Evolutionary conservation across 2,888 invertebrate species (phyloP), one percentile per base, ranked within the genome.

Genomic region (Augiades crinisus): DNA sequence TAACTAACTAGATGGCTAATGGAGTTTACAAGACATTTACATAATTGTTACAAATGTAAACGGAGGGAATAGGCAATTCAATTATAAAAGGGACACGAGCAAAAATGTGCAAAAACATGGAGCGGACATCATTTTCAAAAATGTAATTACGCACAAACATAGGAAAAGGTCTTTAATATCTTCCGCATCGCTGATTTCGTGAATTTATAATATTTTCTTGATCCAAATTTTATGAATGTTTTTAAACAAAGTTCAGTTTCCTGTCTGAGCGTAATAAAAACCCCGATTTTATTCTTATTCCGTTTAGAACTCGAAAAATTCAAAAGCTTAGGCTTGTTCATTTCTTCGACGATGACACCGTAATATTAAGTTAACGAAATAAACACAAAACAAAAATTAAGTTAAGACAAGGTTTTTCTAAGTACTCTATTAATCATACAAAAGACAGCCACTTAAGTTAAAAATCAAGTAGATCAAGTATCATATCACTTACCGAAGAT

Each of bases 401-500:
- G 5, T 4, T n/a, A 27, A 3, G 4, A 3, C 27, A 27, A 1
- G 27, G 2, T 8, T 27, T 10, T 10, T 27, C 27, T 10, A 3
- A 12, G 12, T 12, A 1, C 5, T 30, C 12, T 12, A 5, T 30
- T 30, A 30, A 30, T 12, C 30, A 12, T 30, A 5, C 5, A 30
- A 12, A 5, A 19, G 30, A 12, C 12, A 12, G 30, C 12, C 30
- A 30, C 5, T 10, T 10, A 30, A 12, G 30, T 12, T 30, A 30
- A 52, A 55, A 49, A 38, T 14, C 47, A 52, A 49, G 53, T 50
- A 56, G 51, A 45, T 38, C 58, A 58, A 55, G 59, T 59, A 45
- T 41, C 58, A 56, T 53, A 59, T 58, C 64, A 81, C 82, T 82
- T 76, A 82, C 81, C 80, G 64, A 62, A 57, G 61, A 68, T 61